These are phyloP conservation scores for Carettochelys insculpta DNA, from an alignment of 2,113 vertebrate genomes.

Conservation along the genomic window DNA sequence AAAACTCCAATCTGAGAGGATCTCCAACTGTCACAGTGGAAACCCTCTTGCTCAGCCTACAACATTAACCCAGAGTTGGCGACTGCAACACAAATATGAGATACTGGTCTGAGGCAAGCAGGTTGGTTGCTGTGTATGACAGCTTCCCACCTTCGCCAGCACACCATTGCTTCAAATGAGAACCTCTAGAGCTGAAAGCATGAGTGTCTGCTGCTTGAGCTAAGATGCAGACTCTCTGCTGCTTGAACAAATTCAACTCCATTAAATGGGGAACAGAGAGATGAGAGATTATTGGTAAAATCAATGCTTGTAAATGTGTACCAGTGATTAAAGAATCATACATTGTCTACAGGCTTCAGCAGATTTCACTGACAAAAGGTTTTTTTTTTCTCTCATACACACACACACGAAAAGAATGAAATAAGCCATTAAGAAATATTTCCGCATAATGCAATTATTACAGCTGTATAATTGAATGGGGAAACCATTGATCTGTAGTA, in stretches of 20 bases:
- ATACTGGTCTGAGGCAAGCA: background rate
- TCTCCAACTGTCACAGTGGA: background rate
- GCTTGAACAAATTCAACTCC: background rate
- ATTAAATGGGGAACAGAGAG: slow-evolving; percentile 52
- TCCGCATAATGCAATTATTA: slow-evolving; percentile 95
- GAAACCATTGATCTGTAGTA: slow-evolving; percentile 99
- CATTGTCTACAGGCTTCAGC: slow-evolving; percentile 75
- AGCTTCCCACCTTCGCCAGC: fast-evolving
- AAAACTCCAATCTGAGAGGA: background rate
- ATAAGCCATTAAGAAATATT: slow-evolving; percentile 89
- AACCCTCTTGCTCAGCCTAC: background rate
- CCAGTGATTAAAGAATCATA: slow-evolving; percentile 80
- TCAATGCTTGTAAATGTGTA: slow-evolving; percentile 74
- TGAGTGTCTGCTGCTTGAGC: background rate
- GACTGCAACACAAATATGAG: background rate
- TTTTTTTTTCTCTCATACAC: slow-evolving; percentile 42
- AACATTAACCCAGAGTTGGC: background rate
- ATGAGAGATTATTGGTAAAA: slow-evolving; percentile 73
- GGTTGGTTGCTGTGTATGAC: background rate
- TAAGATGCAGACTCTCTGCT: background rate
- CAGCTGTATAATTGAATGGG: slow-evolving; percentile 98
- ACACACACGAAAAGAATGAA: slow-evolving; percentile 80
- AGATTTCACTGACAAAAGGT: slow-evolving; percentile 79
- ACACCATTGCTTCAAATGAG: fast-evolving
- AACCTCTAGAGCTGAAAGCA: background rate